Base-by-base conservation (phyloP, 1,140 invertebrate genomes). In the Chrysopa pallens region DNA sequence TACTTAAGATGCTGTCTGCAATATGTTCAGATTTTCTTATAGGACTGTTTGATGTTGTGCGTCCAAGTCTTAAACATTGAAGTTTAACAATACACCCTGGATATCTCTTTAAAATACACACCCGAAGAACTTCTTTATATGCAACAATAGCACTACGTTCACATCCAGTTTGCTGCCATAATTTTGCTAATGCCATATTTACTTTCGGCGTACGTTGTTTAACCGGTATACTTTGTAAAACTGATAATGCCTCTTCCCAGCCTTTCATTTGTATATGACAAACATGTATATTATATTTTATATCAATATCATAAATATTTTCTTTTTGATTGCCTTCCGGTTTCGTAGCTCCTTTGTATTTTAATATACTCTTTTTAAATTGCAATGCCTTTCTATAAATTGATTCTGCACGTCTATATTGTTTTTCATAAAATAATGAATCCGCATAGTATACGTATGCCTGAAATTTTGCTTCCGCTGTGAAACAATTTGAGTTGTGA, bases 51-150 rank as follows among this genome's bases (percentile, higher is more conserved):
- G n/a, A n/a, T n/a, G n/a, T n/a, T n/a, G n/a, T n/a, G n/a, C n/a
- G n/a, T n/a, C n/a, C n/a, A n/a, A n/a, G n/a, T n/a, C n/a, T n/a
- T n/a, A n/a, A n/a, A n/a, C n/a, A n/a, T n/a, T n/a, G n/a, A n/a
- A n/a, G n/a, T n/a, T n/a, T n/a, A n/a, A n/a, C n/a, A n/a, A n/a
- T n/a, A n/a, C n/a, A n/a, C n/a, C n/a, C n/a, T n/a, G n/a, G n/a
- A n/a, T n/a, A n/a, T n/a, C n/a, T n/a, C n/a, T n/a, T 23, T 23
- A 23, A 23, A 23, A 23, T 23, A 23, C 31, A 33, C 6, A 33
- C 77, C 61, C 70, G 66, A 13, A 82, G 53, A 27, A 81, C 76
- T 66, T 81, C 78, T 55, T 80, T 80, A 52, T 76, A 81, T 17
- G 71, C 72, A 6, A 75, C 74, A 36, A 80, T 74, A 3, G 79